Evolutionary conservation across 2,888 invertebrate genomes (phyloP), one percentile per base, ranked within the genome.

Genomic region (Melieria crassipennis): DNA sequence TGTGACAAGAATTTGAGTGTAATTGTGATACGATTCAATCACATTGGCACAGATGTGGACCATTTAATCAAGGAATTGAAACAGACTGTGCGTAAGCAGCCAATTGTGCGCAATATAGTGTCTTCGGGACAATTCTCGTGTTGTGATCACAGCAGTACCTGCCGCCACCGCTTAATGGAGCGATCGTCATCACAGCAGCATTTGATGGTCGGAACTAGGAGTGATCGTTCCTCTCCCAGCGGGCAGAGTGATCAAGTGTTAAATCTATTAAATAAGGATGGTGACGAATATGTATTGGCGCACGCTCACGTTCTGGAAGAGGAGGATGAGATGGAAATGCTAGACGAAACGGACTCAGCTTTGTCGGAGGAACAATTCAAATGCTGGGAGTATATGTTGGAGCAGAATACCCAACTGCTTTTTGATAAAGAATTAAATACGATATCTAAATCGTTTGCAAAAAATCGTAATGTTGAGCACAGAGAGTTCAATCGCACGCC

Each of bases 351-450:
- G 4, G 90, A 89, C 82, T 90, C 88, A 1, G 89, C 88, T 7
- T 88, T 92, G 72, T 92, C 93, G 1, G 95, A 95, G 80, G 96
- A 96, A 83, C 95, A 95, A 82, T 95, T 94, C 81, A 93, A 95
- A 83, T 96, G 95, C 82, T 96, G 96, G 96, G 96, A 96, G 79
- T 96, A 96, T 80, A 95, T 96, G 94, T 86, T 96, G 63, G 96
- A 96, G 82, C 94, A 95, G 84, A 96, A 96, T 80, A 95, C 95
- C 0, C 95, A 95, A 83, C 88, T 95, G 83, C 82, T 96, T 3
- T 96, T 96, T 80, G 95, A 95, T 85, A 95, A 95, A 82, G 96
- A 96, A 85, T 85, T 95, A 64, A 94, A 95, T 80, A 94, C 94
- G 50, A 87, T 94, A 58, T 92, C 92, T 0, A 90, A 90, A 81